These are phyloP conservation scores for Dicrurus megarhynchus DNA, from an alignment of 2,113 vertebrate genomes.

Conservation along the genomic window DNA sequence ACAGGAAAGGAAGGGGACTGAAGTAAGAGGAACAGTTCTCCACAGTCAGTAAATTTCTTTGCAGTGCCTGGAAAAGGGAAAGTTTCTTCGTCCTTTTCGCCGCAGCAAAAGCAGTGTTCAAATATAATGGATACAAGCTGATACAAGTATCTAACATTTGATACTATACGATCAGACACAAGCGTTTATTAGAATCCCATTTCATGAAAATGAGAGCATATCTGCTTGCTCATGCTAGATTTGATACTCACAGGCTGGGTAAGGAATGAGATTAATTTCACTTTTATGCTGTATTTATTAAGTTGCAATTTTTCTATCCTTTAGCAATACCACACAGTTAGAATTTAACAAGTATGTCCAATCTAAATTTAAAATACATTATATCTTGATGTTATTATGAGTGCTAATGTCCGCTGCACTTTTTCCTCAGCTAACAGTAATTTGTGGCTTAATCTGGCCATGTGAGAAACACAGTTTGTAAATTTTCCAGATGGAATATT, in stretches of 20 bases:
- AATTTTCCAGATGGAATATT: background rate
- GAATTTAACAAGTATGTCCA: background rate
- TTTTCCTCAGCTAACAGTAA: background rate
- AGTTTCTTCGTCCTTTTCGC: background rate
- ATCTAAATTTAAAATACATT: background rate
- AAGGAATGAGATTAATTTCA: background rate
- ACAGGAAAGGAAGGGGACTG: background rate
- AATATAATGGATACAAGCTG: background rate
- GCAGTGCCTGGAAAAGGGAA: background rate
- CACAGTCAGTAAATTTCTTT: background rate
- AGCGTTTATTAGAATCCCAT: background rate
- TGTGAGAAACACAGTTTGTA: background rate
- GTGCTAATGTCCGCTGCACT: background rate
- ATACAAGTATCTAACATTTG: background rate
- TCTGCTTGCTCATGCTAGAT: background rate
- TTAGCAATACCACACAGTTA: background rate
- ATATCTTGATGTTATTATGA: background rate
- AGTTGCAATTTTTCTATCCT: background rate
- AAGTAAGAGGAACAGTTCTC: background rate
- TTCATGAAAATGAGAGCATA: background rate
- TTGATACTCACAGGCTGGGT: background rate
- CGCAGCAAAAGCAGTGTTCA: background rate
- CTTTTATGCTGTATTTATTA: background rate
- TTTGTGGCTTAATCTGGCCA: background rate
- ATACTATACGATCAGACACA: background rate